Evolutionary conservation across 2,797 vertebrate species (phyloP).

Genomic region (Lutjanus argentimaculatus): DNA sequence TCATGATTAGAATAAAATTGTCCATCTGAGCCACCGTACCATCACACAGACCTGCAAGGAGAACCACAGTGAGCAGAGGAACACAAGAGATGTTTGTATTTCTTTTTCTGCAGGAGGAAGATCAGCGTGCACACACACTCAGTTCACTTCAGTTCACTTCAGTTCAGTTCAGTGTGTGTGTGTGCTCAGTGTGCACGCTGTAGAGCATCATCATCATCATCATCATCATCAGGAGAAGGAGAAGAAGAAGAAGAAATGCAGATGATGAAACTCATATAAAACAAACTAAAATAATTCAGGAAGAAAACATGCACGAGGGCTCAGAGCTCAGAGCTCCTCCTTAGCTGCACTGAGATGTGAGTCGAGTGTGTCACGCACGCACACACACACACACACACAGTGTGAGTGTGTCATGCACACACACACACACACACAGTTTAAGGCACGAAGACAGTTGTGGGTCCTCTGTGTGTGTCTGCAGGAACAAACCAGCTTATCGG

Average conservation of each 20-base stretch:
- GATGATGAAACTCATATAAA: constrained; percentile 44
- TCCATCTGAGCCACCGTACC: background rate
- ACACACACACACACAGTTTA: constrained; percentile 40
- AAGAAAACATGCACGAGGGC: constrained; percentile 27
- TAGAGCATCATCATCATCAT: too few relatives aligned
- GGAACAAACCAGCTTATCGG: constrained; percentile 78
- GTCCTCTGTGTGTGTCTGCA: constrained; percentile 60
- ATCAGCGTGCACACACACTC: constrained; percentile 19
- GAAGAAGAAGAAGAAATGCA: constrained; percentile 29
- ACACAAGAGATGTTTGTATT: constrained; percentile 22
- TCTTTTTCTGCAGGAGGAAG: constrained; percentile 33
- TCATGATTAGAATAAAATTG: background rate
- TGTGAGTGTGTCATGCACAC: too few relatives aligned
- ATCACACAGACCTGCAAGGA: background rate
- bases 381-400: too few relatives aligned
- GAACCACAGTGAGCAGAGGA: too few relatives aligned
- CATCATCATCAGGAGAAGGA: too few relatives aligned
- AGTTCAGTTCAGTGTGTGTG: too few relatives aligned
- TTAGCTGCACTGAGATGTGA: constrained; percentile 82
- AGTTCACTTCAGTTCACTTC: too few relatives aligned
- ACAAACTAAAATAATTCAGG: constrained; percentile 32
- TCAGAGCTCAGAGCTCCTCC: background rate
- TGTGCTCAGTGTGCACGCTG: constrained; percentile 28
- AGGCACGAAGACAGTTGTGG: constrained; percentile 65
- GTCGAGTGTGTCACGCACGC: constrained; percentile 64